Base-by-base conservation (phyloP, 2,113 vertebrate genomes). In the Thalassarche chlororhynchos region DNA sequence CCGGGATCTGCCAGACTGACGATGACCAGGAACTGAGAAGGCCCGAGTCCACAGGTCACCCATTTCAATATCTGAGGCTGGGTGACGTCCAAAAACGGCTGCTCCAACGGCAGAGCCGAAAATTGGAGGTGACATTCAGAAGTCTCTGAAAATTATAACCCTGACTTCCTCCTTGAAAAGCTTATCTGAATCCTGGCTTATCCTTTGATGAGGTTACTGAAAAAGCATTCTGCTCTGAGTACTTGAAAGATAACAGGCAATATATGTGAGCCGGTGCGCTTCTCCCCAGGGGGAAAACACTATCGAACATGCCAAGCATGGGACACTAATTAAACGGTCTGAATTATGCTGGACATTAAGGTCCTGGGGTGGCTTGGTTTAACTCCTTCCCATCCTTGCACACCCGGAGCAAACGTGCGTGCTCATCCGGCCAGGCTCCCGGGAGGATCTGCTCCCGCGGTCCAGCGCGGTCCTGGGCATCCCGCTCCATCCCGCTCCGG, bases 91-190 rank as follows among this genome's bases (percentile, higher is more conserved):
- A 91, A 97, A 98, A 98, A 76, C 96, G 89, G 97, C 97, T 92
- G 92, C 98, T 98, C 97, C 98, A 28, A 97, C 85, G 65, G 96
- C 94, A 6, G 89, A 97, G 97, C 98, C 61, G 98, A 97, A 98
- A 98, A 98, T 98, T 98, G 98, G 98, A 98, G 98, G 98, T 98
- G 98, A 98, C 98, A 98, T 98, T 98, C 98, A 98, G 98, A 98
- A 98, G 98, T 98, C 98, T 98, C 98, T 98, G 98, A 98, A 98
- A 98, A 98, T 98, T 98, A 98, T 98, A 98, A 98, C 98, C 98
- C 98, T 96, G 98, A 97, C 98, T 98, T 98, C 97, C 98, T 98
- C 98, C 98, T 98, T 98, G 98, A 98, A 98, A 98, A 98, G 98
- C 98, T 98, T 98, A 98, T 98, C 98, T 98, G 98, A 98, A 98